Percentiles rank a stretch among this genome's conserved stretches.
Evolutionary conservation across 2,797 vertebrate genomes (phyloP).

Genomic region (Siniperca scherzeri): DNA sequence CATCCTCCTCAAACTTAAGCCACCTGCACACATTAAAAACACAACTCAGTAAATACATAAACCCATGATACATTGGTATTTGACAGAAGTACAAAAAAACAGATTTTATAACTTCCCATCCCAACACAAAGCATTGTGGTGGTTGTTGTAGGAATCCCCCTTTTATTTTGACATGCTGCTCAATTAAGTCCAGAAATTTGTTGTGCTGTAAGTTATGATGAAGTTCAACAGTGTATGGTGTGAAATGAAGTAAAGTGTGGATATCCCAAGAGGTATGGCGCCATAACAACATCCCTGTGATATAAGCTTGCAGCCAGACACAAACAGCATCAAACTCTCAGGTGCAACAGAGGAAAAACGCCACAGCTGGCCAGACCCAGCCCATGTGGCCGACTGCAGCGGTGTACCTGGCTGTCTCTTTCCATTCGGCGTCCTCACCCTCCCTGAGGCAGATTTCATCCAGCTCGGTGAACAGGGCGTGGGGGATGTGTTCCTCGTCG

Average conservation of each 20-base stretch:
- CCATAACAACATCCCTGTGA: neutral
- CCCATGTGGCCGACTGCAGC: constrained; percentile 7
- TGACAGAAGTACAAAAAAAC: neutral
- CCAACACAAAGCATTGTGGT: neutral
- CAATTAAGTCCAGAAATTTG: neutral
- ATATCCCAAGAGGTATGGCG: neutral
- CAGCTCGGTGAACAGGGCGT: constrained; percentile 97
- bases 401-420: constrained; percentile 95
- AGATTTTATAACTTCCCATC: neutral
- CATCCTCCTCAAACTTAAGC: constrained; percentile 99
- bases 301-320: constrained; percentile 4
- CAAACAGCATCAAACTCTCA: constrained; percentile 24
- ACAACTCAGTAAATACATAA: neutral
- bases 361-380: constrained; percentile 20
- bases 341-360: constrained; percentile 16
- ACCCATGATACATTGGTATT: neutral
- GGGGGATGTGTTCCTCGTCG: constrained; percentile 98
- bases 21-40: constrained; percentile 84
- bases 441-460: constrained; percentile 98
- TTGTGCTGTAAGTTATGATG: neutral
- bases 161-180: neutral
- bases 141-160: neutral
- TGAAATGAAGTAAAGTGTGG: neutral
- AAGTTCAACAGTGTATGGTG: neutral
- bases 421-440: constrained; percentile 97